Evolutionary conservation across 2,888 invertebrate genomes (phyloP).

Genomic region (Caenorhabditis virilis): DNA sequence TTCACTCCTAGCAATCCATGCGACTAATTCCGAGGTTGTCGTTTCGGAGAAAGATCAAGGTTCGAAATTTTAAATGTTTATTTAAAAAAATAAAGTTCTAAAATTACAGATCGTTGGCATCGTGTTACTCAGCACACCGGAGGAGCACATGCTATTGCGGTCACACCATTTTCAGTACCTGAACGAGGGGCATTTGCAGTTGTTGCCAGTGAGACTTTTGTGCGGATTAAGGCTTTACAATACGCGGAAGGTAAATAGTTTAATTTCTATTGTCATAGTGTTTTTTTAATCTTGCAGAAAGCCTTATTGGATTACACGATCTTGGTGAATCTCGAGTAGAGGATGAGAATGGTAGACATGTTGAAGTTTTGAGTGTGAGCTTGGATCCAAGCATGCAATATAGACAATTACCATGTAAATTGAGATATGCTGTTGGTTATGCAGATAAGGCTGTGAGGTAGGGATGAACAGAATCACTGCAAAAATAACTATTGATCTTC

Average conservation of each 20-base stretch:
- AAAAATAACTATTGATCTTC: constrained; percentile 1
- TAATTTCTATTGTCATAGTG: neutral
- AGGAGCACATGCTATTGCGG: constrained; percentile 43
- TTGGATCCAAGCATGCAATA: constrained; percentile 51
- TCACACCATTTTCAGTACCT: constrained; percentile 38
- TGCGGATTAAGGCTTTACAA: constrained; percentile 44
- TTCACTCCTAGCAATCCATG: constrained; percentile 37
- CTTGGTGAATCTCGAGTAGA: constrained; percentile 40
- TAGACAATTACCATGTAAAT: constrained; percentile 48
- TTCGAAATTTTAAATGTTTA: neutral
- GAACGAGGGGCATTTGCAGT: constrained; percentile 45
- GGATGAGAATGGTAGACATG: constrained; percentile 37
- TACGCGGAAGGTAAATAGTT: constrained; percentile 35
- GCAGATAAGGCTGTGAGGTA: constrained; percentile 46
- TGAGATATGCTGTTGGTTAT: constrained; percentile 44
- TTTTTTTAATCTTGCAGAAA: constrained; percentile 18
- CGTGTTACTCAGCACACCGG: constrained; percentile 45
- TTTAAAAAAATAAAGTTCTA: neutral
- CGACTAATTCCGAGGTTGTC: constrained; percentile 40
- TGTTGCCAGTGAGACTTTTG: constrained; percentile 36
- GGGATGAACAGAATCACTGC: neutral
- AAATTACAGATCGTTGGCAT: constrained; percentile 51
- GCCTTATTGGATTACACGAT: constrained; percentile 45
- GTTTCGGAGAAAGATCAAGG: constrained; percentile 45
- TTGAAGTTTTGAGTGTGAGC: constrained; percentile 43